A percentile compares a stretch with the other conserved stretches of the same genome.
phyloP scores from a whole-genome alignment of 2,797 vertebrate species.

The Epinephelus coioides region DNA sequence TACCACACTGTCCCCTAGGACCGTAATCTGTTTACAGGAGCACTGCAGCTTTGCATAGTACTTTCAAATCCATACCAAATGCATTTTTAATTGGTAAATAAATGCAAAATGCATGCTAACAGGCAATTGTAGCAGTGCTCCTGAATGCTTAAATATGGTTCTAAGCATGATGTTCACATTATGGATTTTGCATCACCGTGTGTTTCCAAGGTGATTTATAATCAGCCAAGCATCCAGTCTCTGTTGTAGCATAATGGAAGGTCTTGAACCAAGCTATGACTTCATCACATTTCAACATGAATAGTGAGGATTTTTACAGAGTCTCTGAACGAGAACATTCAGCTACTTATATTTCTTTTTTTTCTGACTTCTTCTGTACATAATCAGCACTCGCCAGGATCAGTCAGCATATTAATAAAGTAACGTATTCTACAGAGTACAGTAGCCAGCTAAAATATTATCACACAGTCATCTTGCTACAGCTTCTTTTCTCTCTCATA shows the following conservation, averaged over 20 bases:
- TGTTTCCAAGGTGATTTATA: slow-evolving; percentile 87
- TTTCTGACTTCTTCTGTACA: not conserved
- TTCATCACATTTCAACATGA: slow-evolving; percentile 78
- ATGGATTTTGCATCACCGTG: slow-evolving; percentile 84
- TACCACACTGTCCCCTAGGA: slow-evolving; percentile 85
- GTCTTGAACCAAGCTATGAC: slow-evolving; percentile 70
- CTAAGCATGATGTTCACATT: slow-evolving; percentile 84
- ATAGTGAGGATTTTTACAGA: slow-evolving; percentile 67
- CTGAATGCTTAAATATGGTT: slow-evolving; percentile 86
- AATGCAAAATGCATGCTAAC: slow-evolving; percentile 87
- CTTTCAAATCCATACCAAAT: slow-evolving; percentile 89
- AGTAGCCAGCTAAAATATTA: slow-evolving; percentile 34
- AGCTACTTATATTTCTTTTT: not conserved
- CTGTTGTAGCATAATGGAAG: slow-evolving; percentile 74
- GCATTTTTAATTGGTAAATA: slow-evolving; percentile 88
- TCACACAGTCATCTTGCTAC: slow-evolving; percentile 33
- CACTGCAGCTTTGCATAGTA: slow-evolving; percentile 84
- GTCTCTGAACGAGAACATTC: slow-evolving; percentile 31
- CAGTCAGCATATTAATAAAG: slow-evolving; percentile 39
- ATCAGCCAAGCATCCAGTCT: slow-evolving; percentile 74
- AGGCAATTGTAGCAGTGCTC: slow-evolving; percentile 80
- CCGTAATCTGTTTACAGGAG: slow-evolving; percentile 86
- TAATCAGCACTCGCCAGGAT: slow-evolving; percentile 35
- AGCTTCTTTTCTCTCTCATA: not conserved
- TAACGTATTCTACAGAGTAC: slow-evolving; percentile 10